Percentiles rank a stretch among this genome's conserved stretches.
Conservation (phyloP, 2,113 vertebrate genomes). For the Carassius auratus region DNA sequence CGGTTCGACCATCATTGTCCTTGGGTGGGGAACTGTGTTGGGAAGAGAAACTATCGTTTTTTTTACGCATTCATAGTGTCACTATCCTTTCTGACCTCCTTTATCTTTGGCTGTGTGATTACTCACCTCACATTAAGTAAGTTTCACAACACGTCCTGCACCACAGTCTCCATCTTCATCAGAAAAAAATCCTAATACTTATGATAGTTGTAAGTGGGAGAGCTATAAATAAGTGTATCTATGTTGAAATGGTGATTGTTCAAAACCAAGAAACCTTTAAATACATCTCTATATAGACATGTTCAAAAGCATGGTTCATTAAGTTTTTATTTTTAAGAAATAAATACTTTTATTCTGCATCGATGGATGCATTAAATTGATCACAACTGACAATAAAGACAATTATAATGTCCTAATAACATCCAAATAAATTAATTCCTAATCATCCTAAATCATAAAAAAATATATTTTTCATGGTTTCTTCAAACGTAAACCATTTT, state of each 20-base stretch:
- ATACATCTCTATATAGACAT: no score
- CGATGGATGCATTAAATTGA: neutral
- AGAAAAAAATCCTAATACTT: neutral
- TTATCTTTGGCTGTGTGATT: conserved; percentile 94
- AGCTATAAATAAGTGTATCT: neutral
- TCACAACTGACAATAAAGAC: neutral
- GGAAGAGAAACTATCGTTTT: conserved; percentile 94
- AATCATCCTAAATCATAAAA: no score
- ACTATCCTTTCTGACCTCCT: conserved; percentile 93
- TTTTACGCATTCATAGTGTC: conserved; percentile 97
- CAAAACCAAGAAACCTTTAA: neutral
- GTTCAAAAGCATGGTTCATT: neutral
- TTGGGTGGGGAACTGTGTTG: conserved; percentile 98
- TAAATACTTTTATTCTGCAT: neutral
- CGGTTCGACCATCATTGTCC: conserved; percentile 97
- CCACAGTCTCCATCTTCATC: neutral
- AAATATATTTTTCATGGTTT: no score
- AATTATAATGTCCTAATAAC: no score
- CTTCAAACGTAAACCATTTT: no score
- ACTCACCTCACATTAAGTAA: conserved; percentile 89
- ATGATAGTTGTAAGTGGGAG: neutral
- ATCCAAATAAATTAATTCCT: no score
- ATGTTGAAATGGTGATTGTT: neutral
- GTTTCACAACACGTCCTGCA: conserved; percentile 45
- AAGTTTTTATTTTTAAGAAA: neutral